Base-by-base conservation (phyloP, 2,888 invertebrate species). In the Quadriops clusia region DNA sequence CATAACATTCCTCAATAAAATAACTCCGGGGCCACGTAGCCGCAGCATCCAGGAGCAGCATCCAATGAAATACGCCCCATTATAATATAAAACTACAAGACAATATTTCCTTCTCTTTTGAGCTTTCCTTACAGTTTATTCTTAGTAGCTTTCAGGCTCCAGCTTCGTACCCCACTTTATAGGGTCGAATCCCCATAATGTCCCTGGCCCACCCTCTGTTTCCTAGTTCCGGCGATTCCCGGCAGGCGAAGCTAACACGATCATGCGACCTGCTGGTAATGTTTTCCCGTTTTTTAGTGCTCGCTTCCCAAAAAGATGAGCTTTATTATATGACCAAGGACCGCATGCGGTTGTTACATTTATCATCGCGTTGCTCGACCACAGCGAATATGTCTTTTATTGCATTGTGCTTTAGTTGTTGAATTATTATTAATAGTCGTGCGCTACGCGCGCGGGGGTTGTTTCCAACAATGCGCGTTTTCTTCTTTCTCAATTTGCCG, bases 221-320 rank as follows among this genome's bases (percentile, higher is more conserved):
- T 46, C 50, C 50, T 39, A 45, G 46, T 53, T 55, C 55, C 55
- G 54, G 53, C 45, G 46, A 47, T 48, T 49, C 51, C 50, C 53
- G 53, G 50, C 54, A 47, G 53, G 50, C 55, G 53, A 49, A 49
- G 48, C 59, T 59, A 59, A 58, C 59, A 50, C 54, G 58, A 59
- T 59, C 58, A 58, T 54, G 53, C 58, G 58, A 60, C 58, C 59
- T 57, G 56, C 58, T 55, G 58, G 58, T 59, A 59, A 59, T 59
- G 57, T 58, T 59, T 59, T 59, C 57, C 58, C 56, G 56, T 55
- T 55, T 57, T 54, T 53, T 47, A 47, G 49, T 49, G 47, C 43
- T 49, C 32, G 20, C 31, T 35, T 31, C 32, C 35, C 21, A 34
- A 31, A 35, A 35, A 35, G 23, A 30, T 18, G 33, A 32, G 28